A percentile compares a stretch with the other conserved stretches of the same genome.
Evolutionary conservation across 2,888 invertebrate genomes (phyloP).

Genomic region (Sesamia inferens): DNA sequence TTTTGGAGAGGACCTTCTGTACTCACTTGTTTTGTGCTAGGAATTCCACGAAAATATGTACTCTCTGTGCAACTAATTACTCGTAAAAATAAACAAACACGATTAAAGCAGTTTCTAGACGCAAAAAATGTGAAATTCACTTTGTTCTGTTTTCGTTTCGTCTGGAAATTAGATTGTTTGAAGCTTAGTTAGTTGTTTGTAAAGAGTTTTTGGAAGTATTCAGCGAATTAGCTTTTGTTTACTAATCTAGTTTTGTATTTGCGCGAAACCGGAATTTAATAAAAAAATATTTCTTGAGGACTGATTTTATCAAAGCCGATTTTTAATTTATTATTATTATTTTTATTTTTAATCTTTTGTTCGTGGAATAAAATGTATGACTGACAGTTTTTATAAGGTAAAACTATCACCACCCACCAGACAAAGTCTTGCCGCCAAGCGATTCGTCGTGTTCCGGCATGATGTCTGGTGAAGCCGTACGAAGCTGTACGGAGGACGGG

Average conservation of each 20-base stretch:
- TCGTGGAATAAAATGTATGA: too few relatives aligned
- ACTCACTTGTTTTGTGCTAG: not conserved
- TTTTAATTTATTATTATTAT: too few relatives aligned
- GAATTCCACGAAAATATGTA: constrained; percentile 47
- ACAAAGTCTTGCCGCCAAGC: too few relatives aligned
- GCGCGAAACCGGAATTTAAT: not conserved
- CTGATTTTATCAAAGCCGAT: too few relatives aligned
- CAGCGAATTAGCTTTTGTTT: constrained; percentile 14
- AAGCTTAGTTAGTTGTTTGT: constrained; percentile 52
- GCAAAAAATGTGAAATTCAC: constrained; percentile 62
- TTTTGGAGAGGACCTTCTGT: not conserved
- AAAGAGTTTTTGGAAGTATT: constrained; percentile 23
- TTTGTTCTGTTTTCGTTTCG: constrained; percentile 63
- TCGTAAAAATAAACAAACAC: constrained; percentile 68
- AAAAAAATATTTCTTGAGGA: not conserved
- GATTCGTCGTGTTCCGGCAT: too few relatives aligned
- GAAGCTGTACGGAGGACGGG: too few relatives aligned
- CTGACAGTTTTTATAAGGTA: too few relatives aligned
- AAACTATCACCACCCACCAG: too few relatives aligned
- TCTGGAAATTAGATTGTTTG: constrained; percentile 64
- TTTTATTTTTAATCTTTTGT: too few relatives aligned
- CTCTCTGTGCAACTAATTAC: constrained; percentile 66
- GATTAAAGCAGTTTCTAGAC: constrained; percentile 58
- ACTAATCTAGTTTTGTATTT: constrained; percentile 36
- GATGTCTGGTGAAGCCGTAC: too few relatives aligned